Base-by-base conservation (phyloP, 1,140 invertebrate species). In the Aplysia californica region DNA sequence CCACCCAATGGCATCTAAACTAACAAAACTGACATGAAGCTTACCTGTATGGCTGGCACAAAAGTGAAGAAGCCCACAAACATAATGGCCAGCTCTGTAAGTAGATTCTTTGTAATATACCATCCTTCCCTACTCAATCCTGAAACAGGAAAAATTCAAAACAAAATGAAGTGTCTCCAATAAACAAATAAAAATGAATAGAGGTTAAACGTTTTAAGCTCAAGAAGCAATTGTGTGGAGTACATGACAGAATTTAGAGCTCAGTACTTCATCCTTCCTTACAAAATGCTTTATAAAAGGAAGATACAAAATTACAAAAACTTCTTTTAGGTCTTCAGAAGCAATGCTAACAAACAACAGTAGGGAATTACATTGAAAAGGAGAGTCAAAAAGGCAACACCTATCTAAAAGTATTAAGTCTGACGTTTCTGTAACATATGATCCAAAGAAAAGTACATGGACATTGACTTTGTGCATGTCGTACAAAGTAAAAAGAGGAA, bases 51-150 rank as follows among this genome's bases (percentile, higher is more conserved):
- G 2, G 96, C 94, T 15, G 96, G 96, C 0, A 98, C 95, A 88
- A 97, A 97, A 2, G 87, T 89, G 67, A 88, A 86, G 76, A 89
- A 89, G 41, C 96, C 96, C 79, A 97, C 93, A 0, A 96, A 96
- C 10, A 98, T 91, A 80, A 99, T 96, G 1, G 96, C 96, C 2
- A 98, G 94, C 91, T 98, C 96, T 20, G 95, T 94, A 0, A 98
- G 89, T 55, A 99, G 90, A 89, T 98, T 98, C 88, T 99, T 98
- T 0, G 96, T 97, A 26, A 98, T 98, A 0, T 94, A 95, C 97
- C 96, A 98, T 0, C 97, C 97, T 91, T 99, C 97, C 86, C 95
- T 96, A 84, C 95, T 96, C 15, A 99, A 90, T 1, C 92, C 90
- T 89, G 78, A 20, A 84, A 81, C 31, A 66, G 68, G 70, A 75